These are phyloP conservation scores for Sander vitreus DNA, from an alignment of 2,113 vertebrate species.

Conservation along the genomic window DNA sequence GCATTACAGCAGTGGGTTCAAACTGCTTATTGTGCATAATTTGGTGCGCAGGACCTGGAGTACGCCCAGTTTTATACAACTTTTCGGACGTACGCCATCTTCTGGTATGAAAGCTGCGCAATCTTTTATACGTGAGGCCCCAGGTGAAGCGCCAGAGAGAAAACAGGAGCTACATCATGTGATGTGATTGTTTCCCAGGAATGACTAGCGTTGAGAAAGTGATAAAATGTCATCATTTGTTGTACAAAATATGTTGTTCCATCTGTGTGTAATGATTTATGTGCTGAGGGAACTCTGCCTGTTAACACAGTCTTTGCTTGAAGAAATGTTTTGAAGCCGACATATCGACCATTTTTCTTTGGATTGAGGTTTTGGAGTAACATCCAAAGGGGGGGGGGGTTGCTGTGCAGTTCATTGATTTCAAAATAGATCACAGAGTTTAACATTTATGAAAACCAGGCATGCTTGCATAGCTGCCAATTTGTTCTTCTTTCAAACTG, in stretches of 20 bases:
- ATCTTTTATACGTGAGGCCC: too few relatives aligned
- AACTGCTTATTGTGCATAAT: too few relatives aligned
- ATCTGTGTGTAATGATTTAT: slow-evolving; percentile 25
- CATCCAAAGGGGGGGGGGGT: not conserved
- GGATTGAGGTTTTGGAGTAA: slow-evolving; percentile 2
- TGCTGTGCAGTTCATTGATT: slow-evolving; percentile 3
- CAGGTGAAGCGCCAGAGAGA: not conserved
- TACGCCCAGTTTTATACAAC: too few relatives aligned
- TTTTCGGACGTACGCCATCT: too few relatives aligned
- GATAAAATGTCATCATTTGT: slow-evolving; percentile 35
- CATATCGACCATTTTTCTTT: not conserved
- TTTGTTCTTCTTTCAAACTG: not conserved
- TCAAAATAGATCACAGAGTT: not conserved
- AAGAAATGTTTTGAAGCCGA: slow-evolving; percentile 6
- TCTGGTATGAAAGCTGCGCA: too few relatives aligned
- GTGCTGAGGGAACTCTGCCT: slow-evolving; percentile 5
- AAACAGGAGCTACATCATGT: slow-evolving; percentile 14
- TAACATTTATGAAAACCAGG: not conserved
- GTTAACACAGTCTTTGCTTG: not conserved
- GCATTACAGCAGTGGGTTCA: too few relatives aligned
- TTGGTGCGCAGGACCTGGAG: too few relatives aligned
- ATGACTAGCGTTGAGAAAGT: slow-evolving; percentile 15
- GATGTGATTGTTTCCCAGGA: slow-evolving; percentile 18
- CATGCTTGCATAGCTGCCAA: not conserved
- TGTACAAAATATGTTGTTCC: not conserved